Conservation (phyloP, 2,797 vertebrate species). For the Aplochiton taeniatus region DNA sequence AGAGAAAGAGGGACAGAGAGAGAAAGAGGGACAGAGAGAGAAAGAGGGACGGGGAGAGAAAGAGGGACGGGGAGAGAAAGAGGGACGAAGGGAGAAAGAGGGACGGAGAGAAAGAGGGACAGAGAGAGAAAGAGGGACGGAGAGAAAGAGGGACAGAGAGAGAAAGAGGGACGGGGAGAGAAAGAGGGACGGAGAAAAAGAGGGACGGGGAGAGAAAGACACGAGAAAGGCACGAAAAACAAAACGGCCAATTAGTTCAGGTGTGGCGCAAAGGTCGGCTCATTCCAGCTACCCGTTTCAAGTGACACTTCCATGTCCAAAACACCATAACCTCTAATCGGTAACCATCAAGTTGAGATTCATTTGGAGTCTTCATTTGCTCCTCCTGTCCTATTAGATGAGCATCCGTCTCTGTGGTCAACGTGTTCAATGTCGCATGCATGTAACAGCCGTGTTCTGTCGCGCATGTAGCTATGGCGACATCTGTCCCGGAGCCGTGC, state of each 20-base stretch:
- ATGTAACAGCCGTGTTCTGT: slow-evolving; percentile 10
- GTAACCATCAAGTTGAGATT: neutral
- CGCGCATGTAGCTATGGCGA: slow-evolving; percentile 23
- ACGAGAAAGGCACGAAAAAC: too few relatives aligned
- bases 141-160: too few relatives aligned
- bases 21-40: too few relatives aligned
- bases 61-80: neutral
- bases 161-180: neutral
- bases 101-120: neutral
- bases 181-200: neutral
- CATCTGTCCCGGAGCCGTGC: slow-evolving; percentile 37
- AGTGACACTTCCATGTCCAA: too few relatives aligned
- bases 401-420: slow-evolving; percentile 11
- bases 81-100: neutral
- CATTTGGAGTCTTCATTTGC: neutral
- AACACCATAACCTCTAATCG: neutral
- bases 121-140: neutral
- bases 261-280: neutral
- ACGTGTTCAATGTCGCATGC: slow-evolving; percentile 26
- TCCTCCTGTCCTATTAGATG: slow-evolving; percentile 12
- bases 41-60: too few relatives aligned
- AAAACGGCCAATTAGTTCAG: neutral
- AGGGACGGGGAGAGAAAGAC: neutral
- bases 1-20: too few relatives aligned
- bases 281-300: too few relatives aligned